These are phyloP conservation scores for Lasiurus borealis DNA, from an alignment of 2,113 vertebrate genomes.

Conservation along the genomic window DNA sequence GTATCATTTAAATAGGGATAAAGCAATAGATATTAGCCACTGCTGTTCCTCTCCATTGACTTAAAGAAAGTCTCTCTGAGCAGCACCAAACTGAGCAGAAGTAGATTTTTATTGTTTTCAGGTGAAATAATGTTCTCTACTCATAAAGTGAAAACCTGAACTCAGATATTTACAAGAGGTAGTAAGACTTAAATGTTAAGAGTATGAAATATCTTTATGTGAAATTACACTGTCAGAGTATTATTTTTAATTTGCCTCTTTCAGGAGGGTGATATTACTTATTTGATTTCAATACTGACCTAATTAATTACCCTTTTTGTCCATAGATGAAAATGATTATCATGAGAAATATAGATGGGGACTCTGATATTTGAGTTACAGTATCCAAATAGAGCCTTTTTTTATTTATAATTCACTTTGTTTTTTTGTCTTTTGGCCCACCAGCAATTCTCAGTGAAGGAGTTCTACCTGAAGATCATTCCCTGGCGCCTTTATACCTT, in stretches of 20 bases:
- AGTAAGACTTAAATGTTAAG: constrained; percentile 9
- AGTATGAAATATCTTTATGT: not conserved
- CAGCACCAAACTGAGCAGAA: not conserved
- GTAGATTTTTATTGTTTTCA: constrained; percentile 22
- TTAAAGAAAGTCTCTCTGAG: not conserved
- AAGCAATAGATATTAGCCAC: not conserved
- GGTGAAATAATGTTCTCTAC: not conserved
- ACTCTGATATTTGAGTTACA: constrained; percentile 27
- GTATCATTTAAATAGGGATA: not conserved
- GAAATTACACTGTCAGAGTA: not conserved
- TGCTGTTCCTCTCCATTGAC: not conserved
- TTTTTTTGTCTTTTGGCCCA: constrained; percentile 71
- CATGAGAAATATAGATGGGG: not conserved
- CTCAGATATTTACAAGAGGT: not conserved
- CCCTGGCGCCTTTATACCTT: constrained; percentile 99
- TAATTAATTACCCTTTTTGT: not conserved
- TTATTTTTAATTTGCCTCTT: constrained; percentile 24
- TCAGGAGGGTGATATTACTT: not conserved
- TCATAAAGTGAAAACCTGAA: constrained; percentile 6
- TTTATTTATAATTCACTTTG: constrained; percentile 71
- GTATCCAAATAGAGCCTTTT: not conserved
- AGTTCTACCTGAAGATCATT: constrained; percentile 99
- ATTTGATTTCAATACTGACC: constrained; percentile 15
- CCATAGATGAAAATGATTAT: not conserved
- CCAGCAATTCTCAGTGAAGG: constrained; percentile 99